phyloP scores from a whole-genome alignment of 2,113 vertebrate genomes.

The Apus apus region DNA sequence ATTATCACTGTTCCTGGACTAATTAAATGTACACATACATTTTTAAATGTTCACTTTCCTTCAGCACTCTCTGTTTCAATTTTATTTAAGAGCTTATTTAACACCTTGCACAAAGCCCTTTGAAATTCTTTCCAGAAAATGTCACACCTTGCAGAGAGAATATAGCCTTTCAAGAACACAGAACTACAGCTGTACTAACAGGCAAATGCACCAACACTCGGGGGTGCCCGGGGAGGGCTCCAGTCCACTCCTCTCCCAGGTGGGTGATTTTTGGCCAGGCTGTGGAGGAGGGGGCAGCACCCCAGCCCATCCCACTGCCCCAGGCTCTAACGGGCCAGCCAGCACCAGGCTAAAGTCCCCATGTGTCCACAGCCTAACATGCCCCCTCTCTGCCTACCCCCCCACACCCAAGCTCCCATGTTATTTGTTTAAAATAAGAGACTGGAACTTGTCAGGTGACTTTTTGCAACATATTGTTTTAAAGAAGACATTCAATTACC shows the following conservation, averaged over 20 bases:
- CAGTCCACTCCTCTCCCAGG: neutral
- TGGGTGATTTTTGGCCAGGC: too few relatives aligned
- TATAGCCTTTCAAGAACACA: neutral
- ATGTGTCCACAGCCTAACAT: neutral
- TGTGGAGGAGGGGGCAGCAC: too few relatives aligned
- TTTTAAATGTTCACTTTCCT: conserved; percentile 55
- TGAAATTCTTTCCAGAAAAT: conserved; percentile 66
- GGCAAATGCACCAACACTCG: neutral
- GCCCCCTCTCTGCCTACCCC: too few relatives aligned
- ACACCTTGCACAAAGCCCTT: conserved; percentile 64
- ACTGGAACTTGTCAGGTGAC: conserved; percentile 38
- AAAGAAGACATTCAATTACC: conserved; percentile 68
- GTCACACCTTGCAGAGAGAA: conserved; percentile 45
- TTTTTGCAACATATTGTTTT: conserved; percentile 50
- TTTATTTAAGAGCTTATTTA: conserved; percentile 68
- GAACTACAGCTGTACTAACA: neutral
- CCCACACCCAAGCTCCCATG: fast-evolving
- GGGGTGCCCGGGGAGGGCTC: neutral
- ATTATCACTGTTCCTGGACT: conserved; percentile 52
- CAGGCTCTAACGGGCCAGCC: too few relatives aligned
- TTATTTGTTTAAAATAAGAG: conserved; percentile 16
- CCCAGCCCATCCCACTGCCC: too few relatives aligned
- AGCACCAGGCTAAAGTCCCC: too few relatives aligned
- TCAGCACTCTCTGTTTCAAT: conserved; percentile 42
- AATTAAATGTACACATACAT: conserved; percentile 69